A percentile compares a stretch with the other conserved stretches of the same genome.
Evolutionary conservation across 1,140 invertebrate genomes (phyloP).

Genomic region (Eumaeus atala): DNA sequence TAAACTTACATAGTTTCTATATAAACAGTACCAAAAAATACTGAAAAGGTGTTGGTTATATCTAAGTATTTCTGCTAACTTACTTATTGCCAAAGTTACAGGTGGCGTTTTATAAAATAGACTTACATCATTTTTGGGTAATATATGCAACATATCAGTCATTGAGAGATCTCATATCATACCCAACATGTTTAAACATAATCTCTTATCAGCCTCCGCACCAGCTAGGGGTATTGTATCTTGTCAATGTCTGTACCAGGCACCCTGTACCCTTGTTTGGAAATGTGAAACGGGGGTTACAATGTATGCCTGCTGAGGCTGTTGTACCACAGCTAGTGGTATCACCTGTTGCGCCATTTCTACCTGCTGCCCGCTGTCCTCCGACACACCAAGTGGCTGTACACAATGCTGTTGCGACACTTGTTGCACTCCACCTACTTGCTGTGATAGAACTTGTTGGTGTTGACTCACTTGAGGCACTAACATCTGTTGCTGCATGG

Average conservation of each 20-base stretch:
- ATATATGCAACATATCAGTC: constrained; percentile 34
- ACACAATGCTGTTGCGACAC: constrained; percentile 67
- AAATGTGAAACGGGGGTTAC: constrained; percentile 78
- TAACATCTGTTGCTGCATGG: constrained; percentile 68
- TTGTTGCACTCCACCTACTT: constrained; percentile 54
- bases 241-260: constrained; percentile 72
- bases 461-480: constrained; percentile 70
- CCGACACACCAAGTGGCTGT: constrained; percentile 63
- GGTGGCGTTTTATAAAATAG: constrained; percentile 29
- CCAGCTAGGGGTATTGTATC: constrained; percentile 21
- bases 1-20: constrained; percentile 53
- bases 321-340: constrained; percentile 76
- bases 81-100: constrained; percentile 65
- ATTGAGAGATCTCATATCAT: constrained; percentile 32
- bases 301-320: constrained; percentile 76
- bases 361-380: constrained; percentile 66
- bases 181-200: constrained; percentile 23
- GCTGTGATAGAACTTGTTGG: constrained; percentile 64
- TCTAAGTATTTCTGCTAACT: constrained; percentile 59
- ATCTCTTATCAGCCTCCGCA: constrained; percentile 24
- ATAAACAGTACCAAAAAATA: constrained; percentile 64
- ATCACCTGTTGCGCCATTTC: constrained; percentile 78
- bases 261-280: constrained; percentile 67
- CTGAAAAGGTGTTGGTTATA: constrained; percentile 57
- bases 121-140: constrained; percentile 23